A percentile compares a stretch with the other conserved stretches of the same genome.
Evolutionary conservation across 2,888 invertebrate genomes (phyloP).

Genomic region (Drosophila atripex): DNA sequence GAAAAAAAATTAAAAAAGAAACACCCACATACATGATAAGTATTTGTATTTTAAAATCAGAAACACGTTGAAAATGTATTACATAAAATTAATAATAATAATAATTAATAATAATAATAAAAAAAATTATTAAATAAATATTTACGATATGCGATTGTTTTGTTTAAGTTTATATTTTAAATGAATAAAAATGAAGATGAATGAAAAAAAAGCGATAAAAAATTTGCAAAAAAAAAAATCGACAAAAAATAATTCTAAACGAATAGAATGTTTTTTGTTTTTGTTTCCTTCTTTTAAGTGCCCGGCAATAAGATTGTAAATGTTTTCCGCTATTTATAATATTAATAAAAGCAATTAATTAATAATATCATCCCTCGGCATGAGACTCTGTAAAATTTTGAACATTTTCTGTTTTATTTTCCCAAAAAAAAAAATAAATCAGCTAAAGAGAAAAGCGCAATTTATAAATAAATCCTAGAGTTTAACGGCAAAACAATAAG

Average conservation of each 20-base stretch:
- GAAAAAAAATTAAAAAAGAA: constrained; percentile 36
- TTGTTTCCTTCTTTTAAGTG: constrained; percentile 57
- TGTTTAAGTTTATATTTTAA: constrained; percentile 73
- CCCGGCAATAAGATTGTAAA: constrained; percentile 81
- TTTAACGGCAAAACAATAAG: constrained; percentile 70
- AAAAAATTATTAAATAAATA: constrained; percentile 49
- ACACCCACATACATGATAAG: constrained; percentile 53
- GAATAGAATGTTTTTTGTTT: constrained; percentile 33
- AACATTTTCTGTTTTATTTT: constrained; percentile 44
- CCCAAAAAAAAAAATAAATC: constrained; percentile 29
- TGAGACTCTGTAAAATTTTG: constrained; percentile 12
- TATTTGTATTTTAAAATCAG: constrained; percentile 70
- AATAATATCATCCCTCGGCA: constrained; percentile 22
- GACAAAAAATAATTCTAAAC: constrained; percentile 25
- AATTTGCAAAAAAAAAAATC: constrained; percentile 28
- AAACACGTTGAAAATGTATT: constrained; percentile 77
- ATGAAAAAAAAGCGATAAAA: constrained; percentile 31
- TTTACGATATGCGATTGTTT: constrained; percentile 72
- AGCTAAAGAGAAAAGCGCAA: constrained; percentile 31
- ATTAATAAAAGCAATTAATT: constrained; percentile 27
- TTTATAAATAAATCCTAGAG: constrained; percentile 45
- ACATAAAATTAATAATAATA: constrained; percentile 65
- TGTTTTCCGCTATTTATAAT: constrained; percentile 69
- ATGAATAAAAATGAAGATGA: constrained; percentile 37
- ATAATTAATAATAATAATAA: constrained; percentile 54